These are phyloP conservation scores for Ormyrus rosae DNA, from an alignment of 2,888 invertebrate genomes.

Conservation along the genomic window DNA sequence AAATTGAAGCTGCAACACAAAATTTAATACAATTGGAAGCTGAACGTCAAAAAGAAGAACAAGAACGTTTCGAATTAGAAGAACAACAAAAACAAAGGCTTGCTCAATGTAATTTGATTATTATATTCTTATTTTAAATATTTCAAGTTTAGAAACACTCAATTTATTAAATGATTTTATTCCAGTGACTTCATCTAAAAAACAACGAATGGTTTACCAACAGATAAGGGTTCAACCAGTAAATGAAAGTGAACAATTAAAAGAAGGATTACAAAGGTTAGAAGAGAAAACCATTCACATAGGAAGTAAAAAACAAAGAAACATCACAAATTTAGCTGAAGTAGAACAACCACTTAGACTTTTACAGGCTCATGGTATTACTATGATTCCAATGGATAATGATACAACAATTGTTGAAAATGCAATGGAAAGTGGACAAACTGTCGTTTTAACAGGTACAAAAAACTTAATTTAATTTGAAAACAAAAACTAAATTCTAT, in stretches of 20 bases:
- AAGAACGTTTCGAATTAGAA: slow-evolving; percentile 65
- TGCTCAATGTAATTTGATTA: slow-evolving; percentile 28
- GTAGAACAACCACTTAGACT: slow-evolving; percentile 79
- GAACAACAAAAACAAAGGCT: slow-evolving; percentile 64
- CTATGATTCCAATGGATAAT: slow-evolving; percentile 89
- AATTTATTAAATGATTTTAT: slow-evolving; percentile 11
- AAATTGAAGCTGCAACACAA: slow-evolving; percentile 71
- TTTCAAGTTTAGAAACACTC: no score
- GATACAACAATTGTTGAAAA: slow-evolving; percentile 83
- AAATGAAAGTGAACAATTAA: slow-evolving; percentile 67
- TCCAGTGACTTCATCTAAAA: slow-evolving; percentile 65
- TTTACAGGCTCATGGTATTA: slow-evolving; percentile 90
- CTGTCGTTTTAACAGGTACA: slow-evolving; percentile 86
- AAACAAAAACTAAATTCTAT: no score
- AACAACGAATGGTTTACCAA: slow-evolving; percentile 70
- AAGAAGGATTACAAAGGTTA: slow-evolving; percentile 59
- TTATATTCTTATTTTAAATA: no score
- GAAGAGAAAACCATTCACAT: slow-evolving; percentile 61
- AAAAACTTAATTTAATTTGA: slow-evolving; percentile 23
- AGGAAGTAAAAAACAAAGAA: slow-evolving; percentile 65
- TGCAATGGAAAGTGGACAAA: slow-evolving; percentile 91
- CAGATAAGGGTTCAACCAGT: slow-evolving; percentile 67
- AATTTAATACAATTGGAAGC: slow-evolving; percentile 70
- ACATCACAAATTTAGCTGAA: slow-evolving; percentile 63
- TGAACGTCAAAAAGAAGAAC: slow-evolving; percentile 65